Evolutionary conservation across 2,113 vertebrate species (phyloP).

Genomic region (Ammodytes dubius): DNA sequence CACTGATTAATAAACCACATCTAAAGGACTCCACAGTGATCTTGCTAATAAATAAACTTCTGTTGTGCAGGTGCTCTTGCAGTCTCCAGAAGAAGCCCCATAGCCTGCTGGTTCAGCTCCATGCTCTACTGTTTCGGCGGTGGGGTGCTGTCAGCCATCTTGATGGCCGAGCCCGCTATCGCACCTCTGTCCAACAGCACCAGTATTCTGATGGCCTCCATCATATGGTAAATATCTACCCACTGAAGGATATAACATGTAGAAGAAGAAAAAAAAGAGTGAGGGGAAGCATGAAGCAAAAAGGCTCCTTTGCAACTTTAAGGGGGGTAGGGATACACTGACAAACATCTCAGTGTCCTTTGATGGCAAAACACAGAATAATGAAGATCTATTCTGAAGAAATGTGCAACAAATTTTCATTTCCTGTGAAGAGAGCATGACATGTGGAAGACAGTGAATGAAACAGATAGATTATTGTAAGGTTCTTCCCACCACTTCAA

Average conservation of each 20-base stretch:
- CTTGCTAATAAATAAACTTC: constrained; percentile 4
- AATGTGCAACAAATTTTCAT: not conserved
- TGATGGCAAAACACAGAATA: not conserved
- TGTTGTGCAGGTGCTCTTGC: constrained; percentile 86
- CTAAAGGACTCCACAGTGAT: not conserved
- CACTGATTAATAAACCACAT: not conserved
- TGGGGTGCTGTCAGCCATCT: constrained; percentile 90
- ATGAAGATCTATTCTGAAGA: not conserved
- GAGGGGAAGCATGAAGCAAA: not conserved
- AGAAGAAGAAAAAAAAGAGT: not conserved
- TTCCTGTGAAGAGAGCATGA: constrained; percentile 11
- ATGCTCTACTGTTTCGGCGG: constrained; percentile 98
- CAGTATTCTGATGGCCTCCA: constrained; percentile 90
- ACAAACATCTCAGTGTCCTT: not conserved
- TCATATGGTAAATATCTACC: constrained; percentile 90
- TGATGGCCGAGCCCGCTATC: constrained; percentile 93
- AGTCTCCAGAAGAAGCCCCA: constrained; percentile 88
- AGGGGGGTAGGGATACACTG: not conserved
- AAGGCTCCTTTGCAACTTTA: not conserved
- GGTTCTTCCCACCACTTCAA: not conserved
- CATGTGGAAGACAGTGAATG: constrained; percentile 2
- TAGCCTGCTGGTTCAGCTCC: constrained; percentile 97
- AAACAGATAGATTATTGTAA: constrained; percentile 17
- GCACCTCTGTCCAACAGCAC: constrained; percentile 89
- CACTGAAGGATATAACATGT: not conserved